These are phyloP conservation scores for Aphodius sticticus DNA, from an alignment of 2,888 invertebrate species.

Conservation along the genomic window DNA sequence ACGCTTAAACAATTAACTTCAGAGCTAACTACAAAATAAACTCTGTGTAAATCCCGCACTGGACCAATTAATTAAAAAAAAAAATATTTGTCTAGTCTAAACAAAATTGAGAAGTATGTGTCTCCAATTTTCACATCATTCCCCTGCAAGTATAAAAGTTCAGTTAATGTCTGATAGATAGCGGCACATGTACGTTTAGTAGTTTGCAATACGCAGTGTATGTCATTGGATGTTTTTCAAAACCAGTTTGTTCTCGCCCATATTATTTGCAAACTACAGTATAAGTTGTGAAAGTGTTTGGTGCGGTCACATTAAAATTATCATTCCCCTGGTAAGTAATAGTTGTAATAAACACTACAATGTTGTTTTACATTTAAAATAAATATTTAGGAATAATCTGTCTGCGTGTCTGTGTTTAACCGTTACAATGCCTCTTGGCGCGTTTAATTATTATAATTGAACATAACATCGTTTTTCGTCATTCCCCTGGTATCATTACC, in stretches of 20 bases:
- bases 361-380: neutral
- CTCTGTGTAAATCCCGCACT: neutral
- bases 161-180: neutral
- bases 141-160: neutral
- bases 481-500: neutral
- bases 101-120: neutral
- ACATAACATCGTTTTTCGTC: neutral
- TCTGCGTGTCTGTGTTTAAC: neutral
- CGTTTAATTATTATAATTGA: constrained; percentile 4
- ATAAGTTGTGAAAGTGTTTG: neutral
- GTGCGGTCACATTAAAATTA: constrained; percentile 4
- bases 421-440: neutral
- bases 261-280: neutral
- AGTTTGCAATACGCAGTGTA: neutral
- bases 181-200: neutral
- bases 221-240: neutral
- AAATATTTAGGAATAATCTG: neutral
- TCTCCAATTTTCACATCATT: neutral
- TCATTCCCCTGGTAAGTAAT: neutral
- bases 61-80: neutral
- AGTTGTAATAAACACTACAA: neutral
- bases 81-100: neutral
- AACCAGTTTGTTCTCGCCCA: constrained; percentile 4
- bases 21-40: neutral
- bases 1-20: neutral